Evolutionary conservation across 2,113 vertebrate genomes (phyloP), one percentile per base, ranked within the genome.

Genomic region (Catharus minimus): DNA sequence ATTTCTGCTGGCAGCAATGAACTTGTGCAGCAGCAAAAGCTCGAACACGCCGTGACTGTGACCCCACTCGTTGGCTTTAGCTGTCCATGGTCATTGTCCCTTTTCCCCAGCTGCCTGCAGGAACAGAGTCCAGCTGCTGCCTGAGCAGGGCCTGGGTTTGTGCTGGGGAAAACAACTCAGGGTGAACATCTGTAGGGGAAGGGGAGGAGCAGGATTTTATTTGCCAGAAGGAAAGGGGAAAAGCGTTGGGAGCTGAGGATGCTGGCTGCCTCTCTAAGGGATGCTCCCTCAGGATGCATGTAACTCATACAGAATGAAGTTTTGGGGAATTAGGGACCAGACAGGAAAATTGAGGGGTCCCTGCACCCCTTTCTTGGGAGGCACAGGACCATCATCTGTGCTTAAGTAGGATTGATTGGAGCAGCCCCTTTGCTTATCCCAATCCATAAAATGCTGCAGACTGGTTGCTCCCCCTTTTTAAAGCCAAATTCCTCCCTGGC

Each of bases 221-320:
- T 49, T 77, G 23, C 68, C 28, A 4, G 6, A 43, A 36, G n/a
- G 67, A 38, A 62, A 75, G 64, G 27, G 32, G n/a, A 24, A 39
- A 39, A 55, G n/a, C 1, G 0, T 0, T 62, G 85, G n/a, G 64
- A 69, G 76, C 46, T 5, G 1, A 22, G 32, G 7, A 5, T 83
- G 38, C 55, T 13, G 36, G 2, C 86, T 62, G 32, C 22, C 32
- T 68, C 16, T 27, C n/a, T 27, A 26, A 18, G 18, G 69, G 36
- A 1, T 49, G 71, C 39, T 72, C 44, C 73, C 0, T 1, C 2
- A 1, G 64, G 46, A 32, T 22, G 22, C 0, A 0, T 18, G 19
- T 8, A 27, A 16, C 44, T 60, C 7, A 0, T 16, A 41, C 24
- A 38, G 30, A 23, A 6, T 47, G 44, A 56, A 52, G 32, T 39